Evolutionary conservation across 2,888 invertebrate genomes (phyloP).

Genomic region (Oligia latruncula): DNA sequence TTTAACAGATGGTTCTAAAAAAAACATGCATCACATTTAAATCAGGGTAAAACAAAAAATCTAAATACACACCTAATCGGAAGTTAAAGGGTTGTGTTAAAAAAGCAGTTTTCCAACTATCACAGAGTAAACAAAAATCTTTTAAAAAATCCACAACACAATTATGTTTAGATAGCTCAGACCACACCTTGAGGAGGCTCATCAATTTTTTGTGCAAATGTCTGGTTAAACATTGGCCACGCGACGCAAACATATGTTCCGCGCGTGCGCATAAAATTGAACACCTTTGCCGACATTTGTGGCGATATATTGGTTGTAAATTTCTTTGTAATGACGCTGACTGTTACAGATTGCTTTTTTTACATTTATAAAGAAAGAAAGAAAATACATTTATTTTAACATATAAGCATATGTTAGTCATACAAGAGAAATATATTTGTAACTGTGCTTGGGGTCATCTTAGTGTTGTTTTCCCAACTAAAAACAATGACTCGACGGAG

Average conservation of each 20-base stretch:
- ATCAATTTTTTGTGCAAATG: conserved; percentile 74
- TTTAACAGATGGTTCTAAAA: neutral
- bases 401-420: conserved; percentile 27
- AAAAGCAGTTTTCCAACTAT: conserved; percentile 34
- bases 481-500: neutral
- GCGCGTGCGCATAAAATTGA: conserved; percentile 80
- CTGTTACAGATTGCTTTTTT: conserved; percentile 61
- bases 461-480: neutral
- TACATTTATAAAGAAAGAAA: too few relatives aligned
- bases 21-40: neutral
- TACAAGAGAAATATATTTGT: neutral
- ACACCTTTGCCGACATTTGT: conserved; percentile 87
- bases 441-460: neutral
- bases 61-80: conserved; percentile 44
- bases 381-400: too few relatives aligned
- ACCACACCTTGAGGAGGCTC: conserved; percentile 77
- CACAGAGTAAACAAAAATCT: conserved; percentile 53
- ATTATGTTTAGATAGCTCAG: conserved; percentile 66
- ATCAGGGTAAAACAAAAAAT: neutral
- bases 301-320: conserved; percentile 70
- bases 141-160: conserved; percentile 66
- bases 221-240: conserved; percentile 74
- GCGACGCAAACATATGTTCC: conserved; percentile 76
- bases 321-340: conserved; percentile 64
- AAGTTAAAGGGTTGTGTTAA: conserved; percentile 46